Base-by-base conservation (phyloP, 1,140 invertebrate species). In the Lineus longissimus region DNA sequence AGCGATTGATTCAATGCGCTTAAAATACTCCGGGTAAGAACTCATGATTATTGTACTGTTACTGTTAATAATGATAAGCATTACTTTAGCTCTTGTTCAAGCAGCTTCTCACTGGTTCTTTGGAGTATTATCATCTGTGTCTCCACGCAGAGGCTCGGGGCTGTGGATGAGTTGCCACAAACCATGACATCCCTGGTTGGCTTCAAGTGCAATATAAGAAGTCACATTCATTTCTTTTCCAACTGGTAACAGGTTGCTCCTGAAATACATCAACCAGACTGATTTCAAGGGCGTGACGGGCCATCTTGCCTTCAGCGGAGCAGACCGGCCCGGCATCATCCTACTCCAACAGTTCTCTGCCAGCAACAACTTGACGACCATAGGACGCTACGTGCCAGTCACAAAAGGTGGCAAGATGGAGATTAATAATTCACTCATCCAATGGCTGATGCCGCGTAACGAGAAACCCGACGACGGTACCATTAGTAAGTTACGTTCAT, bases 241-340 rank as follows among this genome's bases (percentile, higher is more conserved):
- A 57, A 19, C 62, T 30, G 58, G 64, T 77, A 73, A 30, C 70
- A 86, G 84, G 29, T 74, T 72, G 15, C 80, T 85, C 65, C 79
- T 84, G 17, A 68, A 82, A 6, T 74, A 84, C 29, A 73, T 86
- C 22, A 80, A 79, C 55, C 64, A 69, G 40, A 82, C 88, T 0
- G 85, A 90, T 70, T 93, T 92, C 72, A 73, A 86, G 29, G 91
- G 91, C 1, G 88, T 92, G 0, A 91, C 91, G 1, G 91, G 91
- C 0, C 80, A 84, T 36, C 88, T 93, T 2, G 85, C 85, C 63
- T 93, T 93, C 76, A 72, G 83, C 2, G 86, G 86, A 0, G 85
- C 88, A 9, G 91, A 90, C 0, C 81, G 90, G 30, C 83, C 87
- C 54, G 88, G 88, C 0, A 83, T 85, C 2, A 86, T 93, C 7